Percentiles rank a stretch among this genome's conserved stretches.
phyloP scores from a whole-genome alignment of 2,113 vertebrate genomes.

The Nibea coibor region DNA sequence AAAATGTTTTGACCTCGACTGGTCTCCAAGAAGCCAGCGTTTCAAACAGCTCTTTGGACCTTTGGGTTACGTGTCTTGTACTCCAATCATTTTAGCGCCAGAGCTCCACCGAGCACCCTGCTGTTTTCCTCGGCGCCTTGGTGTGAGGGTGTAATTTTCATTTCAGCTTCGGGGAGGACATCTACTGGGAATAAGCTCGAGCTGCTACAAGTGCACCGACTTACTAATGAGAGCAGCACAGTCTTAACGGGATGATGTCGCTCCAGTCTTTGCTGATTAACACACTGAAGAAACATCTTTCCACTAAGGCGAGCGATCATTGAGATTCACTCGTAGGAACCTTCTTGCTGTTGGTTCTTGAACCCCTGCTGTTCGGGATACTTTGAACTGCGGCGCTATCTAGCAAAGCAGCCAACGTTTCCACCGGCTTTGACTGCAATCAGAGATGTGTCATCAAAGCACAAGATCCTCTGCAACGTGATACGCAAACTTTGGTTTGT shows the following conservation, averaged over 20 bases:
- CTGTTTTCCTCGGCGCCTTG: background rate
- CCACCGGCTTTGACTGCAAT: no score
- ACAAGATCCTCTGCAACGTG: no score
- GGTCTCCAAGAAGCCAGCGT: background rate
- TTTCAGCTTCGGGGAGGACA: background rate
- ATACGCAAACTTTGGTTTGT: no score
- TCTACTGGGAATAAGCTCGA: slow-evolving; percentile 1
- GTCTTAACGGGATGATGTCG: background rate
- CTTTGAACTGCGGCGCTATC: no score
- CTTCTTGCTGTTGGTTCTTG: no score
- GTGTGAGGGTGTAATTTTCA: slow-evolving; percentile 16
- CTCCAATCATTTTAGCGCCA: background rate
- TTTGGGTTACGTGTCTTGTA: background rate
- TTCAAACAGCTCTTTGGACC: slow-evolving; percentile 10
- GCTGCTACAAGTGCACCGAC: background rate
- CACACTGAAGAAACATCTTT: no score
- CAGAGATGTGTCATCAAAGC: no score
- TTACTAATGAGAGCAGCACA: slow-evolving; percentile 15
- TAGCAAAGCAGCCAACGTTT: no score
- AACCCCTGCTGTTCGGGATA: no score
- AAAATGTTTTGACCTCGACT: background rate
- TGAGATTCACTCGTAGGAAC: no score
- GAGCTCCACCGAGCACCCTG: background rate
- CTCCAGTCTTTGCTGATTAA: no score
- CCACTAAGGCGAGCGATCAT: no score